These are phyloP conservation scores for Cremastinae sp. DNA, from an alignment of 2,888 invertebrate genomes.

Conservation along the genomic window DNA sequence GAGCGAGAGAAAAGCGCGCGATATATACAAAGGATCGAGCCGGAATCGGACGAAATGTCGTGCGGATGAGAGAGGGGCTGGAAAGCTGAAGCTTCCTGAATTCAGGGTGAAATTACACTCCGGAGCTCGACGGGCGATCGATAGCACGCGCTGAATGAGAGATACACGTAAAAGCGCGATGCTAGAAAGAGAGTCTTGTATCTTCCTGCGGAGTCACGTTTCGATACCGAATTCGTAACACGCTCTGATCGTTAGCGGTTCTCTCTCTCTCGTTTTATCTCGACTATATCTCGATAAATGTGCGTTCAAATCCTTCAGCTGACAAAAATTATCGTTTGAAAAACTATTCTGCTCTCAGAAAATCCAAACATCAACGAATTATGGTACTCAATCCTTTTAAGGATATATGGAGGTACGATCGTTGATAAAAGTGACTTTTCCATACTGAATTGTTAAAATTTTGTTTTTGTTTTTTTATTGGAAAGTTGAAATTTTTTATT, in stretches of 20 bases:
- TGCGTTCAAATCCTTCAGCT: slow-evolving; percentile 12
- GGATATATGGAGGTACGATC: no score
- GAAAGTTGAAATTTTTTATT: no score
- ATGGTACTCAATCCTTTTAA: no score
- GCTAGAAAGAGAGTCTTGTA: slow-evolving; percentile 37
- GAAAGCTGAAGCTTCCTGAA: slow-evolving; percentile 55
- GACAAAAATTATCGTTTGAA: slow-evolving; percentile 40
- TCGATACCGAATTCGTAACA: slow-evolving; percentile 59
- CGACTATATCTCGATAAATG: not conserved
- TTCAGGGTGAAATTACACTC: slow-evolving; percentile 62
- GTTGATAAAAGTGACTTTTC: no score
- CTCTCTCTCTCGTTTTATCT: slow-evolving; percentile 8
- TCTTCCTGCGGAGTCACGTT: slow-evolving; percentile 58
- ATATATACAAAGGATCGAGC: slow-evolving; percentile 5
- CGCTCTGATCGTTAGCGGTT: slow-evolving; percentile 57
- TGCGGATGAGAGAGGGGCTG: slow-evolving; percentile 14
- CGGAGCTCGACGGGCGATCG: slow-evolving; percentile 44
- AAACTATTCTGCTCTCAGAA: slow-evolving; percentile 1
- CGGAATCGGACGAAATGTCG: slow-evolving; percentile 5
- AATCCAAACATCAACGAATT: no score
- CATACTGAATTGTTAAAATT: no score
- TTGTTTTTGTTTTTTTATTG: no score
- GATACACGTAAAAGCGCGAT: slow-evolving; percentile 15
- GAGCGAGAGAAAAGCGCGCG: not conserved
- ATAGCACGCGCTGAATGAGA: slow-evolving; percentile 47